Percentiles rank a stretch among this genome's conserved stretches.
These are phyloP conservation scores for Hucho hucho DNA, from an alignment of 2,113 vertebrate genomes.

Conservation along the genomic window DNA sequence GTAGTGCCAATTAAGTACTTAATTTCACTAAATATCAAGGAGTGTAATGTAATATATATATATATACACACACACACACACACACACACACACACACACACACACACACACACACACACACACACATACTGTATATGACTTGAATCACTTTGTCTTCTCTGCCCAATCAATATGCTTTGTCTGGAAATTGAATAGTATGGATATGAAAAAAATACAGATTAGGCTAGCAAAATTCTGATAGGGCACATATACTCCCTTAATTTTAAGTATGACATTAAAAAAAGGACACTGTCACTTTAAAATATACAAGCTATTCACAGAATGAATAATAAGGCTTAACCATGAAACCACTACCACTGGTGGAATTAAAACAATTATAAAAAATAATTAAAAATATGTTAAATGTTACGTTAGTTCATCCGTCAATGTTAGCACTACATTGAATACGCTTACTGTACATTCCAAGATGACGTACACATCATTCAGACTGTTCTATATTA, in stretches of 20 bases:
- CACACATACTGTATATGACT: neutral
- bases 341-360: slow-evolving; percentile 13
- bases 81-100: too few species aligned
- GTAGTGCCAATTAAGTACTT: slow-evolving; percentile 13
- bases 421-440: slow-evolving; percentile 47
- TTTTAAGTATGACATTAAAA: slow-evolving; percentile 5
- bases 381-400: slow-evolving; percentile 10
- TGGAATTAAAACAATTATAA: slow-evolving; percentile 9
- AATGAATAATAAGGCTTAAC: slow-evolving; percentile 31
- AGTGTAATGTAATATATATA: neutral
- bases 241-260: neutral
- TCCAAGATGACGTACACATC: slow-evolving; percentile 26
- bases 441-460: slow-evolving; percentile 23
- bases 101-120: too few species aligned
- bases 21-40: slow-evolving; percentile 6
- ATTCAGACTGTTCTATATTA: slow-evolving; percentile 29
- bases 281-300: slow-evolving; percentile 2
- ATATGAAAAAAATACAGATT: neutral
- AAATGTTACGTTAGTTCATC: neutral
- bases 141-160: neutral
- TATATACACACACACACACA: too few species aligned
- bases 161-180: neutral
- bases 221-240: neutral
- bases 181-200: neutral
- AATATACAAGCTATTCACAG: slow-evolving; percentile 16